These are phyloP conservation scores for Echinometra lucunter DNA, from an alignment of 53 echinoderm and acorn worm genomes.

Conservation along the genomic window DNA sequence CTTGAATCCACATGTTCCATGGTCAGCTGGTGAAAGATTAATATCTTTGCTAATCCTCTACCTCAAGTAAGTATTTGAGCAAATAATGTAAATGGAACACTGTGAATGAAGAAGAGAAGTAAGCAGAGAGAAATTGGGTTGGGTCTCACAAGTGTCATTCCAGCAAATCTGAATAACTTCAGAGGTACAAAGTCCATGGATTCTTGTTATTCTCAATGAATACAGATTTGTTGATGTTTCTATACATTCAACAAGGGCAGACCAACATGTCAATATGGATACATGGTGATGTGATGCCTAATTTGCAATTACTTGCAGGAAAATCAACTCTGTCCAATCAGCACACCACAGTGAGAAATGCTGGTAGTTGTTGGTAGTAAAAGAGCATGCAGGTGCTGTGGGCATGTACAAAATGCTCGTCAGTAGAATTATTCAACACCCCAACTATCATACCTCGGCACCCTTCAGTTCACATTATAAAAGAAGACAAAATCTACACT, in stretches of 20 bases:
- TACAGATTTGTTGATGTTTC: constrained; percentile 30
- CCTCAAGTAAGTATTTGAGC: constrained; percentile 19
- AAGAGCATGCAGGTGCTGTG: neutral
- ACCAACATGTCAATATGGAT: neutral
- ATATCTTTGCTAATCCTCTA: neutral
- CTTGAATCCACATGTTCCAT: neutral
- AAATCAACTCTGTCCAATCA: constrained; percentile 18
- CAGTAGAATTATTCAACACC: neutral
- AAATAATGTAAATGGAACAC: neutral
- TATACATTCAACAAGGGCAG: neutral
- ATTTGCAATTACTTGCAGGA: neutral
- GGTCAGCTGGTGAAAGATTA: neutral
- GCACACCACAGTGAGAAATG: neutral
- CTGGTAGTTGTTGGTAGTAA: neutral
- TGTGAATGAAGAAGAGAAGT: neutral
- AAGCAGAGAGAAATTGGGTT: neutral
- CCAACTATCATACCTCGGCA: neutral
- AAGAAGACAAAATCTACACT: neutral
- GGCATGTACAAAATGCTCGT: neutral
- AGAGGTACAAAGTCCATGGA: constrained; percentile 34
- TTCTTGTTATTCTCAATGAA: neutral
- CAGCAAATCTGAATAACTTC: neutral
- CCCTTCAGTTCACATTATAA: neutral
- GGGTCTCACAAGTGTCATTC: neutral
- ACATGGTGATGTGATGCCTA: neutral